Evolutionary conservation across 2,113 vertebrate genomes (phyloP), one percentile per base, ranked within the genome.

Genomic region (Planiliza haematocheilus): DNA sequence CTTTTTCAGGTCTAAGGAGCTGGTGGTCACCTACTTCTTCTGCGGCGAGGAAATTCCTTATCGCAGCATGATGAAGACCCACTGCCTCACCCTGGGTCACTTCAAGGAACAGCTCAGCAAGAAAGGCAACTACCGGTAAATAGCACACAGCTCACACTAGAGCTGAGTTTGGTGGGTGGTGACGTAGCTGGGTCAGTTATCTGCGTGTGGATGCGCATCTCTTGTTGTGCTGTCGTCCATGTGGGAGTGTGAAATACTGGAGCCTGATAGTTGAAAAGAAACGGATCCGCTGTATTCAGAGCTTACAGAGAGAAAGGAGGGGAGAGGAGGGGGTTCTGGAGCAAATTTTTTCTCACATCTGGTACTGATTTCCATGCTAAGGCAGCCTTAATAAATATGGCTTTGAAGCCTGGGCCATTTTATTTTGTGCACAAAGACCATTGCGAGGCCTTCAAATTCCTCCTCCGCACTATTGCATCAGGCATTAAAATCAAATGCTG

Each of bases 101-200:
- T 99, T 99, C 90, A 99, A 99, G 91, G 97, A 99, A 53, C 98
- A 99, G 91, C 97, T 99, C 49, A 97, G 97, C 95, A 99, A 97
- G 93, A 99, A 99, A 94, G 98, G 98, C 88, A 98, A 96, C 93
- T 99, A 99, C 89, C 94, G 98, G 98, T 99, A 93, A 95, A 75
- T 74, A 14, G 13, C 37, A 36, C 56, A 41, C 7, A 43, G 17
- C 3, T 65, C 76, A 53, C 49, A 39, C 46, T 12, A 12, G n/a
- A 17, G 30, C 60, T 48, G 16, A 49, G 74, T 36, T 55, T 49
- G 51, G 10, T 24, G n/a, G 9, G 11, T n/a, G 46, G 24, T 43
- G 41, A 30, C 24, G 24, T 36, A 34, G 46, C 14, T 0, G 46
- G 45, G 37, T 48, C 59, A 34, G 14, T 16, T 46, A 4, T 48